Evolutionary conservation across 2,797 vertebrate species (phyloP).

Genomic region (Phylloscopus collybita): DNA sequence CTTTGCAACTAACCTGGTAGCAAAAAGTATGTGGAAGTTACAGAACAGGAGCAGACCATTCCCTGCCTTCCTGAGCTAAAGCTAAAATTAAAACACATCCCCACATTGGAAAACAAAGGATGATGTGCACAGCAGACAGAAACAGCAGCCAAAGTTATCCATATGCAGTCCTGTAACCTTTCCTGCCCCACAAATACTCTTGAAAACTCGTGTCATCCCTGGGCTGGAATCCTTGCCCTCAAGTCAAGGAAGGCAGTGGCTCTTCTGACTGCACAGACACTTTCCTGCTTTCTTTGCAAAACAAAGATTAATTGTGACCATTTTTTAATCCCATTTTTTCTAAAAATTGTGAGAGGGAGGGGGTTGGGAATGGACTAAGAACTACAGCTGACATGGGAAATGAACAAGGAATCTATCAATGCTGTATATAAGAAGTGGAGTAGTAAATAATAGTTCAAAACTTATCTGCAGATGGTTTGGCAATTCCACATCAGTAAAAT

Average conservation of each 20-base stretch:
- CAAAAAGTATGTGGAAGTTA: not conserved
- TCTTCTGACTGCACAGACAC: not conserved
- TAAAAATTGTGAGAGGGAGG: fast-evolving
- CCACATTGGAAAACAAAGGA: not conserved
- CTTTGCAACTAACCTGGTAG: not conserved
- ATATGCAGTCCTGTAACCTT: not conserved
- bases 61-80: not conserved
- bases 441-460: not conserved
- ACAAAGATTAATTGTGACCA: not conserved
- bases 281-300: not conserved
- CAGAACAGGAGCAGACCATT: not conserved
- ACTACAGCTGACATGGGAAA: not conserved
- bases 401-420: not conserved
- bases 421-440: not conserved
- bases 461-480: not conserved
- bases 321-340: not conserved
- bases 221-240: not conserved
- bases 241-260: not conserved
- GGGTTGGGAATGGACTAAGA: fast-evolving
- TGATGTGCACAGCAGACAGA: not conserved
- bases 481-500: conserved; percentile 3
- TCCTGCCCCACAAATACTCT: not conserved
- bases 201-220: fast-evolving
- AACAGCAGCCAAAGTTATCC: not conserved
- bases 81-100: not conserved